phyloP scores from a whole-genome alignment of 30 jellyfish, hydroid and myxozoan species.

The Phacellophora camtschatica region DNA sequence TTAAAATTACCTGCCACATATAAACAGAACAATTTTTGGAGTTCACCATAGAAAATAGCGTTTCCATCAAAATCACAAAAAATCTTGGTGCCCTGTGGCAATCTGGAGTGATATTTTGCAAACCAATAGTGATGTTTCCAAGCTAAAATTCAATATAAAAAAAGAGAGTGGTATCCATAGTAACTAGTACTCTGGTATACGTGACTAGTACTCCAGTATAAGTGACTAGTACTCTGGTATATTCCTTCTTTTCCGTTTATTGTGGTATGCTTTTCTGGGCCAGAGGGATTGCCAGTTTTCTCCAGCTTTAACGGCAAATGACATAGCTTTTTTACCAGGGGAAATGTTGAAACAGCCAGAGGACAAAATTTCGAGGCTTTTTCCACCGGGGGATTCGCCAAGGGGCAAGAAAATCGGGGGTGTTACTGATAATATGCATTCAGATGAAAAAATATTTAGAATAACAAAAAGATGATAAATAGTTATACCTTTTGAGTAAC shows the following conservation, averaged over 20 bases:
- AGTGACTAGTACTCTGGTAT: background rate
- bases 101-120: constrained; percentile 32
- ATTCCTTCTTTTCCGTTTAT: background rate
- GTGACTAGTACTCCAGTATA: background rate
- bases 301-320: too few relatives aligned
- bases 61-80: constrained; percentile 10
- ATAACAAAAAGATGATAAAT: background rate
- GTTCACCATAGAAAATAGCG: background rate
- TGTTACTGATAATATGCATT: background rate
- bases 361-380: too few relatives aligned
- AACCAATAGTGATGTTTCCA: constrained; percentile 48
- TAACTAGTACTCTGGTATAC: background rate
- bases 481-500: constrained; percentile 22
- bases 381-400: background rate
- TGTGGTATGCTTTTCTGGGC: too few relatives aligned
- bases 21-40: constrained; percentile 10
- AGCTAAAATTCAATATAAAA: constrained; percentile 31
- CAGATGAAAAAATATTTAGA: background rate
- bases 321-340: background rate
- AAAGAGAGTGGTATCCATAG: background rate
- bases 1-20: constrained; percentile 42
- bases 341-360: background rate
- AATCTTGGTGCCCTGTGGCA: constrained; percentile 44
- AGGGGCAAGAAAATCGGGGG: background rate
- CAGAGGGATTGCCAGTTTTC: too few relatives aligned